Percentiles rank a stretch among this genome's conserved stretches.
phyloP scores from a whole-genome alignment of 2,888 invertebrate species.

The Dolomedes plantarius region DNA sequence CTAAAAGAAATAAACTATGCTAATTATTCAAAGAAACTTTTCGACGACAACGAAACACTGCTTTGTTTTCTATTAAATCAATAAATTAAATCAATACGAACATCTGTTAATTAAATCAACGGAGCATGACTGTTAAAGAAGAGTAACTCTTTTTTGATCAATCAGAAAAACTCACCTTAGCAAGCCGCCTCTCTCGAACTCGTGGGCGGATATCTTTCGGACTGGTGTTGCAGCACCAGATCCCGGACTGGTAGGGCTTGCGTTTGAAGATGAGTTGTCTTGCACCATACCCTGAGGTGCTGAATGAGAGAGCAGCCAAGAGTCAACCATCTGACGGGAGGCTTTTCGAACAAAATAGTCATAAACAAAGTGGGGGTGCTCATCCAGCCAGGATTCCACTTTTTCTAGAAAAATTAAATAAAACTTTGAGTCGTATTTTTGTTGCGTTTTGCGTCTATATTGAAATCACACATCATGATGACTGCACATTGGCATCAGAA shows the following conservation, averaged over 20 bases:
- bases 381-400: slow-evolving; percentile 93
- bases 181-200: slow-evolving; percentile 94
- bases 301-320: slow-evolving; percentile 90
- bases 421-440: too few species aligned
- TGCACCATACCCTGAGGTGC: slow-evolving; percentile 75
- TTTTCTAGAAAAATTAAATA: slow-evolving; percentile 6
- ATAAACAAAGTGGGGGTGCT: slow-evolving; percentile 95
- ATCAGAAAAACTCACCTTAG: slow-evolving; percentile 78
- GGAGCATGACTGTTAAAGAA: too few species aligned
- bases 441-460: too few species aligned
- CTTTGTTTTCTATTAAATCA: too few species aligned
- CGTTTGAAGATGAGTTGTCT: slow-evolving; percentile 74
- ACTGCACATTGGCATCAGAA: too few species aligned
- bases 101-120: too few species aligned
- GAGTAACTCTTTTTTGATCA: too few species aligned
- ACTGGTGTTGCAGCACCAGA: slow-evolving; percentile 96
- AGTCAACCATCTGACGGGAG: slow-evolving; percentile 92
- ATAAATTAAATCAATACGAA: too few species aligned
- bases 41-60: too few species aligned
- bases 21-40: too few species aligned
- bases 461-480: too few species aligned
- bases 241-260: slow-evolving; percentile 77
- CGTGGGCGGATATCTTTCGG: slow-evolving; percentile 94
- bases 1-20: too few species aligned
- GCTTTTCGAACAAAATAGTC: slow-evolving; percentile 97